Evolutionary conservation across 2,113 vertebrate species (phyloP), one percentile per base, ranked within the genome.

Genomic region (Melanotaenia duboulayi): DNA sequence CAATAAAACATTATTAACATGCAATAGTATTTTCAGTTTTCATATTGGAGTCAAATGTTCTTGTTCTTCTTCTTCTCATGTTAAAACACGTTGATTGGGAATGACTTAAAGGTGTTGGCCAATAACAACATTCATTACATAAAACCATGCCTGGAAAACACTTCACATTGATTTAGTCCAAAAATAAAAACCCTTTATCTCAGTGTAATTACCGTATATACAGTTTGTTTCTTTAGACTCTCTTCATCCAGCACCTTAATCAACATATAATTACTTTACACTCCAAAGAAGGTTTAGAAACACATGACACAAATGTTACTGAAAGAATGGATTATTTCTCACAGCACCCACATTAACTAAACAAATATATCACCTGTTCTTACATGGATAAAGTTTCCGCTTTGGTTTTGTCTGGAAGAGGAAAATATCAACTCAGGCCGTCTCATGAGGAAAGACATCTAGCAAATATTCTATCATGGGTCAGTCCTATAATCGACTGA

Each of bases 401-500:
- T 71, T 73, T 62, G 63, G 49, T 63, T 90, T 90, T 87, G 71
- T 62, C 62, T 58, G 40, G 42, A 61, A 61, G 44, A 54, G 20
- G 23, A 35, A 14, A 62, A 92, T 90, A 85, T 93, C 80, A 85
- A 62, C 25, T 61, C 56, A 62, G 74, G 61, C 68, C 37, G 46
- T 81, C 89, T 87, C 65, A 85, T 91, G 82, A 90, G 80, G 54
- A 71, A 85, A 82, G 78, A 68, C 70, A 88, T 92, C 80, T 89
- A 84, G 58, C 74, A 87, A 83, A 84, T 73, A 67, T 77, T 68
- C 73, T 4, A 13, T 72, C 85, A 94, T 93, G 85, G 92, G 92
- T 91, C 75, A 72, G 40, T 69, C 24, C 59, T 57, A 65, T 87
- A 81, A 85, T 80, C 93, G 91, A 93, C 92, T 84, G 87, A 92